These are phyloP conservation scores for Isurus oxyrinchus DNA, from an alignment of 2,113 vertebrate species.

Conservation along the genomic window DNA sequence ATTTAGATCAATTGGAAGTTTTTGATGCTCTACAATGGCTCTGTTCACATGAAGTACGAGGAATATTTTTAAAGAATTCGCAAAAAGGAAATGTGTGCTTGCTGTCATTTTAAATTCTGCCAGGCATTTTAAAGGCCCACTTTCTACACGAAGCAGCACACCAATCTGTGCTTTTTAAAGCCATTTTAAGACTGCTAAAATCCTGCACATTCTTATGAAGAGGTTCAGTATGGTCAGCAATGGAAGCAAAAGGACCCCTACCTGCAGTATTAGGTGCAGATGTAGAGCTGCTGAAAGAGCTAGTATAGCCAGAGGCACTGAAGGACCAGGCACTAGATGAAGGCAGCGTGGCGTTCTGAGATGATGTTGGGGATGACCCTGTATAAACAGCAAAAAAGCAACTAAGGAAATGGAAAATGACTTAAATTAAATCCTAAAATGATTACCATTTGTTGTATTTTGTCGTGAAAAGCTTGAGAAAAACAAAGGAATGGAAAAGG, in stretches of 20 bases:
- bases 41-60: background rate
- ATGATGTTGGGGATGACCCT: slow-evolving; percentile 81
- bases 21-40: background rate
- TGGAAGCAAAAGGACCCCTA: slow-evolving; percentile 53
- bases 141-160: background rate
- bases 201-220: background rate
- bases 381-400: slow-evolving; percentile 57
- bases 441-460: slow-evolving; percentile 4
- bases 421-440: slow-evolving; percentile 33
- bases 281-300: slow-evolving; percentile 68
- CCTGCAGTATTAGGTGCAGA: slow-evolving; percentile 69
- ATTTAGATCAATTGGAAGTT: background rate
- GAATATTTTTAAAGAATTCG: background rate
- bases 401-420: slow-evolving; percentile 49
- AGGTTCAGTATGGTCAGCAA: slow-evolving; percentile 11
- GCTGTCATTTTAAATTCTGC: background rate
- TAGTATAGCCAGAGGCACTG: slow-evolving; percentile 71
- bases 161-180: background rate
- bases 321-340: slow-evolving; percentile 77
- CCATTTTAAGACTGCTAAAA: background rate
- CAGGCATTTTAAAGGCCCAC: background rate
- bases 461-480: slow-evolving; percentile 1
- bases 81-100: background rate
- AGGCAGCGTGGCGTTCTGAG: slow-evolving; percentile 82
- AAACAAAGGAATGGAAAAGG: slow-evolving; percentile 13